phyloP scores from a whole-genome alignment of 2,113 vertebrate genomes.

The Heterotis niloticus region DNA sequence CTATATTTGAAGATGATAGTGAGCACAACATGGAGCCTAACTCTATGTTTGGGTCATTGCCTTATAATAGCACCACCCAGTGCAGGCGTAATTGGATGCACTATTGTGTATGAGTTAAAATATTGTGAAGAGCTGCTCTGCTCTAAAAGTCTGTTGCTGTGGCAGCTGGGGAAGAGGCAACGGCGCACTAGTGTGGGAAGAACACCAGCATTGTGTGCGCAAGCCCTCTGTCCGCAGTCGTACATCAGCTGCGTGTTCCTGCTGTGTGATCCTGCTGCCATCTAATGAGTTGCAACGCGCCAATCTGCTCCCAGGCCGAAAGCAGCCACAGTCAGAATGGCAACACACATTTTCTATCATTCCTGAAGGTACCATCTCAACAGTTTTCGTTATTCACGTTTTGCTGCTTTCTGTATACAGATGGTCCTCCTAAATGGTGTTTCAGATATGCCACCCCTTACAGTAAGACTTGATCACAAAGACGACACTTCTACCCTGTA shows the following conservation, averaged over 20 bases:
- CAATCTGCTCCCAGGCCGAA: conserved; percentile 36
- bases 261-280: conserved; percentile 35
- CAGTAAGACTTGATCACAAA: too few relatives aligned
- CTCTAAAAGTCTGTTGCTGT: conserved; percentile 12
- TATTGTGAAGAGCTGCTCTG: neutral
- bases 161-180: conserved; percentile 34
- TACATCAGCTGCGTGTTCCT: conserved; percentile 30
- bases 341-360: neutral
- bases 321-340: neutral
- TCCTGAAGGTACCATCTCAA: neutral
- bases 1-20: neutral
- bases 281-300: conserved; percentile 44
- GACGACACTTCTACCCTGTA: too few relatives aligned
- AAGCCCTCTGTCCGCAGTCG: conserved; percentile 27
- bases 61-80: neutral
- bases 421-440: neutral
- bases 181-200: conserved; percentile 30
- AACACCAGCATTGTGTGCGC: conserved; percentile 25
- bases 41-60: conserved; percentile 4
- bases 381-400: too few relatives aligned
- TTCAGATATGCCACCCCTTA: too few relatives aligned
- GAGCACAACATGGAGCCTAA: neutral
- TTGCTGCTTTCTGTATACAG: neutral
- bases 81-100: neutral
- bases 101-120: neutral